phyloP scores from a whole-genome alignment of 2,113 vertebrate genomes.

The Mystacornis crossleyi region DNA sequence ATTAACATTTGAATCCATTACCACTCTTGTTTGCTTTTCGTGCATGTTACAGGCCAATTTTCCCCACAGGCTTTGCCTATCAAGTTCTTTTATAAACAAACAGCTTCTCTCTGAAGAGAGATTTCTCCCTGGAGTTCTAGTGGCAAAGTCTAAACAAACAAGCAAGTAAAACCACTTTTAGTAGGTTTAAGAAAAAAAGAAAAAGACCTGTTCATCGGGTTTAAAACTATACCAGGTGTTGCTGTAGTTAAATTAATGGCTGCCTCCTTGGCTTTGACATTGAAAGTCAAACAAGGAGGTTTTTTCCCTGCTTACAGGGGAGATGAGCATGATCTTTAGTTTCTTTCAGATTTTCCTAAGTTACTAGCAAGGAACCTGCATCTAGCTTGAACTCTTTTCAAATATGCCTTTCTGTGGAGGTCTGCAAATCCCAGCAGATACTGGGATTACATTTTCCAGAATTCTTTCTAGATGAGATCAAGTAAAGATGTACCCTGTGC shows the following conservation, averaged over 20 bases:
- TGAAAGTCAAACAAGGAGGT: not conserved
- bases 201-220: not conserved
- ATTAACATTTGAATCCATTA: not conserved
- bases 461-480: constrained; percentile 18
- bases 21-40: not conserved
- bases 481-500: not conserved
- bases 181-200: not conserved
- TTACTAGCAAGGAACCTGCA: constrained; percentile 2
- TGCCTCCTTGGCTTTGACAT: not conserved
- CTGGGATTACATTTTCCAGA: not conserved
- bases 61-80: not conserved
- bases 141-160: not conserved
- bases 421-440: constrained; percentile 24
- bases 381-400: not conserved
- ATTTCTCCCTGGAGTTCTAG: not conserved
- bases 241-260: not conserved
- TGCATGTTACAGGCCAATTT: not conserved
- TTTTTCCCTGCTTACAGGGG: not conserved
- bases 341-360: not conserved
- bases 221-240: not conserved
- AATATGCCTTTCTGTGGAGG: not conserved
- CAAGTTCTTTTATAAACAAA: not conserved
- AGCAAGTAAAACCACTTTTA: not conserved
- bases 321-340: not conserved
- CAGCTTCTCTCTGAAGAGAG: not conserved